Conservation (phyloP, 1,140 invertebrate genomes). For the Scaptomyza graminum region DNA sequence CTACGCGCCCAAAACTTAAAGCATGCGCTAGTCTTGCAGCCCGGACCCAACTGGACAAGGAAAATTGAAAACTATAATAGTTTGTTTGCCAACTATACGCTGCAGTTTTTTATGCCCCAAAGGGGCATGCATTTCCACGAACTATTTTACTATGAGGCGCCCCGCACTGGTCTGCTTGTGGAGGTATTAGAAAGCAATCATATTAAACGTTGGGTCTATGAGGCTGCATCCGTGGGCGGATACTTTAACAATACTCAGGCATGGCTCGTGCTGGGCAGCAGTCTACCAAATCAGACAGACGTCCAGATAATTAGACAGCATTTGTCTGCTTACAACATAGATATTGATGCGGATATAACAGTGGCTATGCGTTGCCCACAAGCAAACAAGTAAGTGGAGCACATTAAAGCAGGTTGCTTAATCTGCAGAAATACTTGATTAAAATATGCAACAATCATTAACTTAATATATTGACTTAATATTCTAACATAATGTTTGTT, state of each 20-base stretch:
- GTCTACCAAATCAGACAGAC: slow-evolving; percentile 13
- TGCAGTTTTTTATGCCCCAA: slow-evolving; percentile 62
- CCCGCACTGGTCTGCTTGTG: slow-evolving; percentile 60
- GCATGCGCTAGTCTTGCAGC: slow-evolving; percentile 53
- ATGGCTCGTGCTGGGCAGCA: slow-evolving; percentile 59
- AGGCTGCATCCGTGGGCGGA: slow-evolving; percentile 40
- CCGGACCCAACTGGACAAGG: slow-evolving; percentile 1
- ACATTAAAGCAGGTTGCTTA: not conserved
- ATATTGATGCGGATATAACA: slow-evolving; percentile 69
- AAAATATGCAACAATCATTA: no score
- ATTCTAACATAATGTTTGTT: no score
- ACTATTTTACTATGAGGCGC: slow-evolving; percentile 58
- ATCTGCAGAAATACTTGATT: no score
- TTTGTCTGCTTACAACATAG: slow-evolving; percentile 56
- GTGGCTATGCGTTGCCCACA: slow-evolving; percentile 38
- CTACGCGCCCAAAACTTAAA: slow-evolving; percentile 55
- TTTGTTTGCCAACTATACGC: slow-evolving; percentile 63
- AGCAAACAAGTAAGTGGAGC: slow-evolving; percentile 21
- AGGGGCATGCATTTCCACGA: slow-evolving; percentile 49
- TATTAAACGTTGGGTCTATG: slow-evolving; percentile 26
- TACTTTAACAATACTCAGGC: slow-evolving; percentile 68
- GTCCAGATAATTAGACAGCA: slow-evolving; percentile 39
- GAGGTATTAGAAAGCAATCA: slow-evolving; percentile 30
- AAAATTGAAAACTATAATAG: slow-evolving; percentile 47
- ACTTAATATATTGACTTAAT: no score